Evolutionary conservation across 2,888 invertebrate genomes (phyloP).

Genomic region (Crioceris asparagi): DNA sequence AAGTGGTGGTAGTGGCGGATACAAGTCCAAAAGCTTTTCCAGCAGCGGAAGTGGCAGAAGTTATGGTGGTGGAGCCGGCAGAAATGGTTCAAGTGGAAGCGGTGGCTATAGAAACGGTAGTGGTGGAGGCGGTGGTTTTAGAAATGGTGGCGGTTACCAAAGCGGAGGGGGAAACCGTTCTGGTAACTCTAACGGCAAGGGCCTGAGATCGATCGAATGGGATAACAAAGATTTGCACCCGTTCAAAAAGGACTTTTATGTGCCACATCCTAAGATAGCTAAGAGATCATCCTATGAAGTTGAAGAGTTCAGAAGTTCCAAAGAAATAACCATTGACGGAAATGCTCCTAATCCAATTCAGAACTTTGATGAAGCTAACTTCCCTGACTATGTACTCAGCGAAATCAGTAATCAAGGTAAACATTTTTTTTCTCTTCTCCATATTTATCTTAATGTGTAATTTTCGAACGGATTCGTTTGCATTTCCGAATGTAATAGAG

Average conservation of each 20-base stretch:
- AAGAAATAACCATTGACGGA: constrained; percentile 84
- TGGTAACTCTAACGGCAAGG: constrained; percentile 38
- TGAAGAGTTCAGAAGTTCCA: constrained; percentile 60
- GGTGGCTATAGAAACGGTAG: constrained; percentile 13
- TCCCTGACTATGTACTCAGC: constrained; percentile 67
- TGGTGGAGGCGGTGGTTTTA: constrained; percentile 26
- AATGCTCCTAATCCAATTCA: constrained; percentile 62
- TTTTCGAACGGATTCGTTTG: too few species aligned
- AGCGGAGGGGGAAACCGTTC: constrained; percentile 23
- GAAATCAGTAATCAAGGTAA: constrained; percentile 62
- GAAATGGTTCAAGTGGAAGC: constrained; percentile 3
- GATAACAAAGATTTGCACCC: constrained; percentile 61
- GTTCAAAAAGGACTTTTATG: constrained; percentile 80
- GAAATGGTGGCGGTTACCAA: constrained; percentile 25
- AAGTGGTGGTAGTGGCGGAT: too few species aligned
- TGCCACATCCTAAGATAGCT: constrained; percentile 59
- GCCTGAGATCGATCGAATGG: constrained; percentile 57
- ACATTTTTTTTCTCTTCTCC: too few species aligned
- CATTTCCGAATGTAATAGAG: too few species aligned
- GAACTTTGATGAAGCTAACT: constrained; percentile 67
- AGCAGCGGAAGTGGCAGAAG: constrained; percentile 34
- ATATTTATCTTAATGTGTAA: too few species aligned
- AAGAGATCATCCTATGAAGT: constrained; percentile 49
- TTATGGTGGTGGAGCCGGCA: constrained; percentile 12
- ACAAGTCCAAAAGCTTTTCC: constrained; percentile 20